These are phyloP conservation scores for Aspidoscelis tigris DNA, from an alignment of 2,113 vertebrate species.

Conservation along the genomic window DNA sequence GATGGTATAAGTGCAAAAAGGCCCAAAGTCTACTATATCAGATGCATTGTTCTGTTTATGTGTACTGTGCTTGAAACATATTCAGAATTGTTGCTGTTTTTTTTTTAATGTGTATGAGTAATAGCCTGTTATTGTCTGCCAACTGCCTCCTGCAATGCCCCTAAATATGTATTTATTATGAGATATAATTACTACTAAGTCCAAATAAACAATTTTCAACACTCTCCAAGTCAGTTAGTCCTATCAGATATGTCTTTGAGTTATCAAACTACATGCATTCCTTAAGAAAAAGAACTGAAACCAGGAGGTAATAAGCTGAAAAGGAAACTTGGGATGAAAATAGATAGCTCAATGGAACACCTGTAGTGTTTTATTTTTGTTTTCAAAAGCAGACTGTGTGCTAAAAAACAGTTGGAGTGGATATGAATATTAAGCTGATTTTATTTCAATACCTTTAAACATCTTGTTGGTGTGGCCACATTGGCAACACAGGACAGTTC, in stretches of 20 bases:
- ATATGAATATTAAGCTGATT: background rate
- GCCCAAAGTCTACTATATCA: no score
- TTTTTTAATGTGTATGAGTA: conserved; percentile 47
- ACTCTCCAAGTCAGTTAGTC: conserved; percentile 47
- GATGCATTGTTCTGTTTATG: no score
- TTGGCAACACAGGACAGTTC: background rate
- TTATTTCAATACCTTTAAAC: background rate
- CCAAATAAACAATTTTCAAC: conserved; percentile 55
- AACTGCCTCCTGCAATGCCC: conserved; percentile 56
- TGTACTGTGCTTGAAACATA: no score
- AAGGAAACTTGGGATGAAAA: background rate
- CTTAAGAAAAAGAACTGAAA: background rate
- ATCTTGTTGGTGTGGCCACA: background rate
- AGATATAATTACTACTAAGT: conserved; percentile 28
- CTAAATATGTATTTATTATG: conserved; percentile 64
- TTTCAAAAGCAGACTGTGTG: background rate
- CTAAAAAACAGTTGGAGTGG: no score
- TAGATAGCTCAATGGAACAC: background rate
- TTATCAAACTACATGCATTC: background rate
- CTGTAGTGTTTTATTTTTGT: background rate
- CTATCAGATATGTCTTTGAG: conserved; percentile 38
- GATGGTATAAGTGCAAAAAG: no score
- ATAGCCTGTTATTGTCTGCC: conserved; percentile 51
- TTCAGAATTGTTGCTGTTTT: background rate
- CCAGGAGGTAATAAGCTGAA: background rate